Percentiles rank a stretch among this genome's conserved stretches.
phyloP scores from a whole-genome alignment of 2,797 vertebrate genomes.

The Eleutherodactylus coqui region DNA sequence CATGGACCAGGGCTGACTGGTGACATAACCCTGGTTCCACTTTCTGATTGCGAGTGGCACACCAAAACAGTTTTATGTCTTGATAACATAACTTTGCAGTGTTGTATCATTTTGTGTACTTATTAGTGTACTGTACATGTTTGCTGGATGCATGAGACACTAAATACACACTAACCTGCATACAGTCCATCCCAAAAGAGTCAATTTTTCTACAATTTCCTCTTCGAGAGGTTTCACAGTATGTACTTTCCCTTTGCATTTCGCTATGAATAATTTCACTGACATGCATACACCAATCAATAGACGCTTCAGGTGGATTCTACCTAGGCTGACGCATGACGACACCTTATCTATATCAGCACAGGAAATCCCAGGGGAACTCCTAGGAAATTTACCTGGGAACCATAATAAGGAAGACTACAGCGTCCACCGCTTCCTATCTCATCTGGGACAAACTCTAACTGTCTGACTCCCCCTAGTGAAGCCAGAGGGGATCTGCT shows the following conservation, averaged over 20 bases:
- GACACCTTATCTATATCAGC: neutral
- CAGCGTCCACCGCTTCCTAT: neutral
- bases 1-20: too few species aligned
- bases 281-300: neutral
- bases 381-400: neutral
- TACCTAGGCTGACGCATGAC: neutral
- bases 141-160: too few species aligned
- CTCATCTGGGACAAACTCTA: neutral
- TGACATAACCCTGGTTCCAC: too few species aligned
- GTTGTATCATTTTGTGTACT: too few species aligned
- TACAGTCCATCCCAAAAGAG: too few species aligned
- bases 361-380: constrained; percentile 26
- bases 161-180: too few species aligned
- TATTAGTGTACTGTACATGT: too few species aligned
- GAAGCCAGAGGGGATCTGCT: constrained; percentile 36
- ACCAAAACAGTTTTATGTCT: too few species aligned
- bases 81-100: too few species aligned
- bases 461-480: constrained; percentile 55
- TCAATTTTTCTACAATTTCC: too few species aligned
- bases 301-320: neutral
- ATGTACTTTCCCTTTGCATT: neutral
- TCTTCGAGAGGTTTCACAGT: neutral
- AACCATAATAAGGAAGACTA: neutral
- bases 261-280: neutral
- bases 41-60: too few species aligned